These are phyloP conservation scores for Pyrocoelia pectoralis DNA, from an alignment of 2,888 invertebrate species.

Conservation along the genomic window DNA sequence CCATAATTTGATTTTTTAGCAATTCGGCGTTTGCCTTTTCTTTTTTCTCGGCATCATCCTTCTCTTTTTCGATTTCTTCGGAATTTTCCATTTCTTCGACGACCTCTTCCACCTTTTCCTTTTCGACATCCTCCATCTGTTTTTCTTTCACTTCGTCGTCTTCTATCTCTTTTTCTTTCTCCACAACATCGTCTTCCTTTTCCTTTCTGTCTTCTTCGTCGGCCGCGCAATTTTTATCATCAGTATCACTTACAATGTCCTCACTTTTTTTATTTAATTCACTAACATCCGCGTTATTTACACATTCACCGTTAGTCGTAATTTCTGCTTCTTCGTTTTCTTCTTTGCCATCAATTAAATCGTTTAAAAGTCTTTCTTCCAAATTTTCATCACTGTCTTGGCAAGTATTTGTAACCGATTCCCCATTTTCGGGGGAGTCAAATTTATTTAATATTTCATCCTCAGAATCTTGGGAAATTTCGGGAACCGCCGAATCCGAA, in stretches of 20 bases:
- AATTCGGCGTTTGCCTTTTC: conserved; percentile 42
- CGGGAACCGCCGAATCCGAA: neutral
- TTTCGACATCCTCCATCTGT: conserved; percentile 16
- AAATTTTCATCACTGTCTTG: conserved; percentile 34
- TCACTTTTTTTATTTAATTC: conserved; percentile 7
- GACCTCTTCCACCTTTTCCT: neutral
- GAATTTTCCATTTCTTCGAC: neutral
- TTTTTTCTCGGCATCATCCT: conserved; percentile 17
- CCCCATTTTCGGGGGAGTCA: conserved; percentile 35
- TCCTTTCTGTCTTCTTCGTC: no score
- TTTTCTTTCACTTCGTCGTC: no score
- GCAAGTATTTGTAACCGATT: conserved; percentile 16
- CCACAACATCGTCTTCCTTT: no score
- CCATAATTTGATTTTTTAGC: conserved; percentile 30
- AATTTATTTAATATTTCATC: conserved; percentile 53
- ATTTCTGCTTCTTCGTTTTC: conserved; percentile 13
- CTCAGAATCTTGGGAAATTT: conserved; percentile 46
- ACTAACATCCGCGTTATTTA: neutral
- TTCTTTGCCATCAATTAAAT: conserved; percentile 28
- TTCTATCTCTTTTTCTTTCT: conserved; percentile 8
- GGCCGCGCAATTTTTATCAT: no score
- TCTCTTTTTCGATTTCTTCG: neutral
- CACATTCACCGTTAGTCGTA: conserved; percentile 21
- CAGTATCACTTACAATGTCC: no score
- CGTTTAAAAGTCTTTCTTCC: conserved; percentile 42